Conservation (phyloP, 2,113 vertebrate genomes). For the Ibidorhyncha struthersii region DNA sequence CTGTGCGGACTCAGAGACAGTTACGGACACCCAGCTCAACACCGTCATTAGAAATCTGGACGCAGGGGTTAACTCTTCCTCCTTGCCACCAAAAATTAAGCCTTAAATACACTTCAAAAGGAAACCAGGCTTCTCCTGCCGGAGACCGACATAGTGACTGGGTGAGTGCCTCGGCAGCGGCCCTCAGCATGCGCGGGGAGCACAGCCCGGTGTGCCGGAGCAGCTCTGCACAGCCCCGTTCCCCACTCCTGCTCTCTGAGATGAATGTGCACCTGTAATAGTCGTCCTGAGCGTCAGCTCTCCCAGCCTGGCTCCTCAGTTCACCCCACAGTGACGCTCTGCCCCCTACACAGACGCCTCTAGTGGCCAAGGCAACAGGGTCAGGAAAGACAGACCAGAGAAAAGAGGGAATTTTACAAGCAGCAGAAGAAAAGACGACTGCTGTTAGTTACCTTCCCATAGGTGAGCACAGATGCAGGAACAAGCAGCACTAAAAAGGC, state of each 20-base stretch:
- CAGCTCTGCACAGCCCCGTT: neutral
- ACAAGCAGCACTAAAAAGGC: neutral
- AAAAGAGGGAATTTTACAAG: neutral
- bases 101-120: neutral
- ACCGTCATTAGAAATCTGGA: neutral
- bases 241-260: neutral
- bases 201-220: neutral
- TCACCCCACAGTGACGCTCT: rapidly evolving
- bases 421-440: neutral
- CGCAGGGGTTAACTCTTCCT: neutral
- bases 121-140: neutral
- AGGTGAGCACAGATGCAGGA: neutral
- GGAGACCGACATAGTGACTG: neutral
- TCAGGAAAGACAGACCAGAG: neutral
- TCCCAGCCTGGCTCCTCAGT: neutral
- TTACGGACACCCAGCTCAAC: neutral
- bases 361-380: neutral
- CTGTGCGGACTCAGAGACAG: neutral
- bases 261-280: neutral
- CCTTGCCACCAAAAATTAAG: neutral
- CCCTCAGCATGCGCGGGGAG: neutral
- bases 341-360: neutral
- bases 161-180: neutral
- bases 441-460: neutral
- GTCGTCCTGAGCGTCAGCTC: neutral